phyloP scores from a whole-genome alignment of 2,888 invertebrate genomes.

The Pammene aurita region DNA sequence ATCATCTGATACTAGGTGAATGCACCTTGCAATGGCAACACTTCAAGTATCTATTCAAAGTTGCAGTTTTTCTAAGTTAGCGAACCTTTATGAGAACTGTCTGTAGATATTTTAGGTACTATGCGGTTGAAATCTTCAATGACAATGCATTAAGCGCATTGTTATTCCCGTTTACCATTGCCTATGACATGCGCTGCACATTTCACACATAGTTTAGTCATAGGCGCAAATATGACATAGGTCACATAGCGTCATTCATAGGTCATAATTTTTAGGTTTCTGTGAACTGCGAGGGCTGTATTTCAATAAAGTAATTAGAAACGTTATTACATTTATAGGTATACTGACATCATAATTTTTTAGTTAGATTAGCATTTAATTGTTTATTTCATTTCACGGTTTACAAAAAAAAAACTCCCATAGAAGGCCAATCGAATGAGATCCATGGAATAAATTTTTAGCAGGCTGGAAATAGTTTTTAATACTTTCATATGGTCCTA shows the following conservation, averaged over 20 bases:
- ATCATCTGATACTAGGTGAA: background rate
- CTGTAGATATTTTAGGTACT: slow-evolving; percentile 14
- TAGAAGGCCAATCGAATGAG: no score
- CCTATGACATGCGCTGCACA: slow-evolving; percentile 21
- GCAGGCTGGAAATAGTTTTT: no score
- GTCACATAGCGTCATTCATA: slow-evolving; percentile 16
- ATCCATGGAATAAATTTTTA: no score
- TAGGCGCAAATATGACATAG: slow-evolving; percentile 26
- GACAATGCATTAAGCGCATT: slow-evolving; percentile 24
- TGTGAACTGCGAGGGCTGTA: background rate
- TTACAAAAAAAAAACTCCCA: no score
- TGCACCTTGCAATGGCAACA: no score
- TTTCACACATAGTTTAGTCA: slow-evolving; percentile 5
- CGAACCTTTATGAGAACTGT: background rate
- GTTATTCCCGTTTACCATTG: slow-evolving; percentile 30
- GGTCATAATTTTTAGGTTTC: slow-evolving; percentile 2
- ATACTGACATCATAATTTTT: no score
- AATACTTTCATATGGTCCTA: no score
- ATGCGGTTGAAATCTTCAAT: slow-evolving; percentile 12
- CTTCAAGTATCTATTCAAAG: background rate
- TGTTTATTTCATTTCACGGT: no score
- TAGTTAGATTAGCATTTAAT: no score
- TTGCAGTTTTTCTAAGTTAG: background rate
- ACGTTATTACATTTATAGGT: background rate
- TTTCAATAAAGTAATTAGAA: slow-evolving; percentile 3